These are phyloP conservation scores for Orchestia grillus DNA, from an alignment of 1,140 invertebrate species.

Conservation along the genomic window DNA sequence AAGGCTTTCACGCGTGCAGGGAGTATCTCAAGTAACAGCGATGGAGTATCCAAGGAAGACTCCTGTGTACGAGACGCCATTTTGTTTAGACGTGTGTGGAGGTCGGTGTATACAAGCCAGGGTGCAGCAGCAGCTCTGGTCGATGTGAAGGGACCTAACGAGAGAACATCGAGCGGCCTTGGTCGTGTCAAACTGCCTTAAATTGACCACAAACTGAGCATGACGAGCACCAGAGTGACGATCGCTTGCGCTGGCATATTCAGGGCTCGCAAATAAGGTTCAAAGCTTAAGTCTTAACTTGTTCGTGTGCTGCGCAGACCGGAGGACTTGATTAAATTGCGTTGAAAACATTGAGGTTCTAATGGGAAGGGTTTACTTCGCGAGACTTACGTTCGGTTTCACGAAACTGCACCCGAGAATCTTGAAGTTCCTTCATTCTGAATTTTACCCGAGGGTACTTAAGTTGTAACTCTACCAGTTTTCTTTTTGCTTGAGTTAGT, in stretches of 20 bases:
- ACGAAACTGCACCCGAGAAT: background rate
- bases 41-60: background rate
- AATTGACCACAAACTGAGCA: constrained; percentile 21
- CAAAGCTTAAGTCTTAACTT: background rate
- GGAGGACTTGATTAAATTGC: background rate
- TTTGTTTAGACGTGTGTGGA: constrained; percentile 37
- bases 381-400: background rate
- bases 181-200: background rate
- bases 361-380: background rate
- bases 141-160: background rate
- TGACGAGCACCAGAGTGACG: background rate
- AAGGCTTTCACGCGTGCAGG: background rate
- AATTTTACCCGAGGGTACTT: background rate
- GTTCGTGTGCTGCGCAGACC: background rate
- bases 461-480: background rate
- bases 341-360: background rate
- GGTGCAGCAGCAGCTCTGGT: background rate
- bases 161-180: background rate
- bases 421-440: background rate
- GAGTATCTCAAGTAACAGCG: background rate
- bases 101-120: background rate
- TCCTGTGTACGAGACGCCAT: background rate
- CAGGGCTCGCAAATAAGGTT: background rate
- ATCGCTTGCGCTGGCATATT: background rate
- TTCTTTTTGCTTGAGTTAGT: background rate